phyloP scores from a whole-genome alignment of 2,797 vertebrate genomes.

The Aphelocoma californica region DNA sequence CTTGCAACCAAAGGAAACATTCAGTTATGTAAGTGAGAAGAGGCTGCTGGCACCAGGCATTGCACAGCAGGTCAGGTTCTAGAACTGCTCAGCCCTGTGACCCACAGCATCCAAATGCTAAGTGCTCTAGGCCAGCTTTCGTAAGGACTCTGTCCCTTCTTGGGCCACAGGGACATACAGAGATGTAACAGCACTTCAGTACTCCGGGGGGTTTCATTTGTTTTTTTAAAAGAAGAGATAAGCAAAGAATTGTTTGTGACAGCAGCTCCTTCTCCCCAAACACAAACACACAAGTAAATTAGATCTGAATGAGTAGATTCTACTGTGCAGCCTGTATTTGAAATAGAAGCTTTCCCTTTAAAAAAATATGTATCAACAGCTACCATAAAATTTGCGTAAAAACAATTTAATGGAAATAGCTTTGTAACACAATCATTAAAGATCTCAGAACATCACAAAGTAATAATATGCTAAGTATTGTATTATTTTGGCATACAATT shows the following conservation, averaged over 20 bases:
- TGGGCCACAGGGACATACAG: not conserved
- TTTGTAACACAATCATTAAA: not conserved
- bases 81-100: not conserved
- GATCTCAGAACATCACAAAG: not conserved
- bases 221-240: not conserved
- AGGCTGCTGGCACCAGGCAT: not conserved
- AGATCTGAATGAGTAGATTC: not conserved
- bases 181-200: not conserved
- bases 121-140: not conserved
- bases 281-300: not conserved
- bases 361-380: not conserved
- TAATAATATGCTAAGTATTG: not conserved
- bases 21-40: not conserved
- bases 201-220: not conserved
- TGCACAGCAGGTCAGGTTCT: not conserved
- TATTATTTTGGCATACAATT: not conserved
- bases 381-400: not conserved
- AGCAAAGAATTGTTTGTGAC: not conserved
- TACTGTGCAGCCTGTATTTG: not conserved
- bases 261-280: not conserved
- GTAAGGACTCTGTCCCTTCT: not conserved
- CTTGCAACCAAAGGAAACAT: not conserved
- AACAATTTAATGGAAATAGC: not conserved
- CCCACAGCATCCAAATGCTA: not conserved
- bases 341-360: not conserved